Evolutionary conservation across 2,113 vertebrate species (phyloP), one percentile per base, ranked within the genome.

Genomic region (Sus scrofa): DNA sequence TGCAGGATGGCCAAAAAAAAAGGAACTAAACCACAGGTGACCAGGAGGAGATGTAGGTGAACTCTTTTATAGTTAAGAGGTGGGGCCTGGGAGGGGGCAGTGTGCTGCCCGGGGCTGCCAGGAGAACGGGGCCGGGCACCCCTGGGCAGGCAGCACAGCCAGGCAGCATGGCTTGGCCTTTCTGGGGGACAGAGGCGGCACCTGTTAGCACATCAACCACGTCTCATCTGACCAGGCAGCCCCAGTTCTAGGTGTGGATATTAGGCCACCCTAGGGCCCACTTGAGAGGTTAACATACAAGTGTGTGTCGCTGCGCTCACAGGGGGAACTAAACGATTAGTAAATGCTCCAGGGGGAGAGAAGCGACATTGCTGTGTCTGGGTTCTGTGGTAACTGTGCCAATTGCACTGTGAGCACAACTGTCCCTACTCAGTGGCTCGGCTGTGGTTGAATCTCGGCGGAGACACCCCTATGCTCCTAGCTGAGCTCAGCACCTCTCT

Each of bases 141-240:
- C 54, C 13, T n/a, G n/a, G n/a, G n/a, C 7, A 34, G 14, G 56
- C 20, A 44, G 60, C 60, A 3, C 6, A 3, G 58, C 18, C 16
- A 18, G 58, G 81, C 37, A 18, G 1, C 11, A 0, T 22, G 82
- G 62, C 62, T 85, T 0, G 7, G 37, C 81, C 62, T 58, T 30
- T 58, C 68, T 18, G 32, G 5, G 65, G 26, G 12, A 6, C 65
- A 26, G 65, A 60, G 37, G 30, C 1, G 6, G 78, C 37, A 4
- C 44, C 11, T 26, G 3, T n/a, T 8, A 13, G 2, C 1, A 13
- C 0, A 1, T 52, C 39, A 34, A 1, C 24, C 13, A 18, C 3
- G 4, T 32, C 34, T 44, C 27, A 1, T 19, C 30, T 26, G 77
- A 56, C 27, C 34, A 4, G 24, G 50, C 34, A 50, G 56, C 56